Evolutionary conservation across 1,140 invertebrate species (phyloP), one percentile per base, ranked within the genome.

Genomic region (Cyclargus thomasi): DNA sequence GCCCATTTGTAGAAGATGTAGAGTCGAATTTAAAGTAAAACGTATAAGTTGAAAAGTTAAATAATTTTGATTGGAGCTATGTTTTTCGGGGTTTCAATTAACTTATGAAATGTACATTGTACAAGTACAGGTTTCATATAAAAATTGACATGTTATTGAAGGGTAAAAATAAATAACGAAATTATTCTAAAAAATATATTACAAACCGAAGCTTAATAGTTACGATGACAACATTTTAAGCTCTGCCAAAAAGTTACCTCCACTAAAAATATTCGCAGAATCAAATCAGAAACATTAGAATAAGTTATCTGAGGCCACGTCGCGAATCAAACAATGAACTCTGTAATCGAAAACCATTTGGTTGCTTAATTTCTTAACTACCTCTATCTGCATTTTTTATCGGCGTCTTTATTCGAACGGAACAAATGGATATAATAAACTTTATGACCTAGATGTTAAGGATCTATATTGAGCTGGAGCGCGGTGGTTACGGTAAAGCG

Each of bases 241-340:
- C 39, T 47, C 39, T 1, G 14, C 8, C 39, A 47, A 47, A 47
- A 11, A 35, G 3, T 47, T 47, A 14, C 11, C 39, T 16, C 11
- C 14, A 8, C 39, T 47, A 7, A 29, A 29, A 5, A 29, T 4
- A 29, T 29, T 8, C 29, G 29, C 4, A 16, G 4, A 47, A 47
- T 47, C 39, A 47, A 47, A 47, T 47, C 14, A 47, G 39, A 47
- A 47, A 47, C 69, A 68, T 62, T 67, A 73, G 62, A 67, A 63
- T 65, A 67, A 64, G 67, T 72, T 68, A 66, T 62, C 69, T 73
- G 68, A 72, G 74, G 79, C 78, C 77, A 79, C 72, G 76, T 77
- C 75, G 76, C 79, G 81, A 80, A 86, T 86, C 85, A 86, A 90
- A 88, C 86, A 90, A 88, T 88, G 83, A 83, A 81, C 78, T 80